Evolutionary conservation across 1,140 invertebrate species (phyloP).

Genomic region (Hydropsyche tenuis): DNA sequence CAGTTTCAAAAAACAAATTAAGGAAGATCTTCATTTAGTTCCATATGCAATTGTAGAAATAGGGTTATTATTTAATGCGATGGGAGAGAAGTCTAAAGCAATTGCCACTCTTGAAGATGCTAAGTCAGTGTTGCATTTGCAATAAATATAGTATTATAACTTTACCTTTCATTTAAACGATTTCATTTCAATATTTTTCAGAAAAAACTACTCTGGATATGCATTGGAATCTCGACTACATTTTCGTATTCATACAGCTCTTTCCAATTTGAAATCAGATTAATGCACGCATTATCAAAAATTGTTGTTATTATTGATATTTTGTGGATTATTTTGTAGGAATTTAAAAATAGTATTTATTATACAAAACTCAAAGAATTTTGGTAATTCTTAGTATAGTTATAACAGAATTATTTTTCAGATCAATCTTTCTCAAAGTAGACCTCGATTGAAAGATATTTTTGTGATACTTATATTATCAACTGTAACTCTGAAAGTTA

Average conservation of each 20-base stretch:
- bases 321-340: no score
- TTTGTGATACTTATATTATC: no score
- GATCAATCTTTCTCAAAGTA: no score
- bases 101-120: slow-evolving; percentile 80
- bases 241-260: slow-evolving; percentile 86
- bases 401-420: no score
- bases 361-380: no score
- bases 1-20: slow-evolving; percentile 77
- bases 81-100: slow-evolving; percentile 72
- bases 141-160: neutral
- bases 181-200: slow-evolving; percentile 56
- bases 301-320: neutral
- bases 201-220: slow-evolving; percentile 89
- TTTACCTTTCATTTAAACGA: neutral
- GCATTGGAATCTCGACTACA: slow-evolving; percentile 89
- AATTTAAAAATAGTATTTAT: no score
- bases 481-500: no score
- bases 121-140: slow-evolving; percentile 67
- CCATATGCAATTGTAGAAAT: slow-evolving; percentile 89
- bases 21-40: slow-evolving; percentile 83
- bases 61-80: slow-evolving; percentile 75
- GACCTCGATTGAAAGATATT: no score
- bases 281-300: neutral
- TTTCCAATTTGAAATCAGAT: slow-evolving; percentile 52
- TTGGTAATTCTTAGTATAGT: no score